Base-by-base conservation (phyloP, 2,888 invertebrate genomes). In the Cataglyphis rosenhaueri region DNA sequence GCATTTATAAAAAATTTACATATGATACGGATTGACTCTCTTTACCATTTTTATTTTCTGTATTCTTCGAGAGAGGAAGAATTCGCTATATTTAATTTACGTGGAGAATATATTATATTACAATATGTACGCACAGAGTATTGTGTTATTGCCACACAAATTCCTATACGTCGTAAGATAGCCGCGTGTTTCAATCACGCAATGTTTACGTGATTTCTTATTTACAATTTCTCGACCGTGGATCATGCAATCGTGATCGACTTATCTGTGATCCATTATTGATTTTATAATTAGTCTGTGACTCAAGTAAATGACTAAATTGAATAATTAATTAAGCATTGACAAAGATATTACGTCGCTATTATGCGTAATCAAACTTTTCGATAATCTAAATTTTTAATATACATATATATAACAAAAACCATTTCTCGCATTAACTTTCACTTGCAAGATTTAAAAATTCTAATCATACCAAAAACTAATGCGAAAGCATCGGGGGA, bases 141-240 rank as follows among this genome's bases (percentile, higher is more conserved):
- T 32, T 12, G 6, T 18, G 15, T 57, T 18, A 9, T 57, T 57
- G 35, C 21, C 70, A 52, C n/a, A 52, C 6, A 35, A 55, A 25
- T 71, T 35, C 9, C 3, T 55, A 18, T 15, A 18, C 15, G 15
- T 15, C 52, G 21, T 21, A 70, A 70, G n/a, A 70, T 52, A 32
- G 35, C 52, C 32, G 32, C 52, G 52, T 70, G 70, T 21, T 1
- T 15, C 21, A 32, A 12, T 70, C 70, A 70, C 18, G 70, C 35
- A 71, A 71, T 71, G 57, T 71, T 35, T 71, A 71, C 70, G 48
- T 68, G 48, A 68, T 68, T 5, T 18, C 6, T 48, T 29, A 29
- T 48, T 70, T n/a, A 44, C 44, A 44, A 55, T 10, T n/a, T 55
- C 70, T 55, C 52, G n/a, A 3, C 3, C 9, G 0, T 15, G 4